Evolutionary conservation across 2,888 invertebrate species (phyloP).

Genomic region (Mesorhabditis belari): DNA sequence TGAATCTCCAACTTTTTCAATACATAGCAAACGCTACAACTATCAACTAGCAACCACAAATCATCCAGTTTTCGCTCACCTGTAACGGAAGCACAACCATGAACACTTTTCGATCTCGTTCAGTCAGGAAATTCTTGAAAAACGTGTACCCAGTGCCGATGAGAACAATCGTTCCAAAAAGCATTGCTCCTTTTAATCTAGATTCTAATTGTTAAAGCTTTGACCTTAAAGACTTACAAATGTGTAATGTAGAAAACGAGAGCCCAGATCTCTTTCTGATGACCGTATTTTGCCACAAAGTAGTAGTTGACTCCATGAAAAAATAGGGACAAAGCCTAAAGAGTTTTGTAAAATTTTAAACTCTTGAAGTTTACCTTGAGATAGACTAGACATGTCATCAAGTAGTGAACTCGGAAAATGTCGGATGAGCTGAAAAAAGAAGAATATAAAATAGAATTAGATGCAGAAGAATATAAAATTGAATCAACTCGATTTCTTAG

Average conservation of each 20-base stretch:
- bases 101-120: constrained; percentile 90
- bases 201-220: constrained; percentile 2
- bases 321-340: constrained; percentile 66
- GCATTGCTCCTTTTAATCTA: constrained; percentile 79
- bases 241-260: constrained; percentile 95
- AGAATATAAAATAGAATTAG: too few relatives aligned
- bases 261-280: constrained; percentile 94
- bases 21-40: too few relatives aligned
- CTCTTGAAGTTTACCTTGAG: constrained; percentile 69
- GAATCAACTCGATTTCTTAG: too few relatives aligned
- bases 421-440: constrained; percentile 51
- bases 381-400: constrained; percentile 88
- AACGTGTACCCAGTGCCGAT: constrained; percentile 99
- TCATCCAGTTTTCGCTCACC: constrained; percentile 64
- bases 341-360: constrained; percentile 8
- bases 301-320: constrained; percentile 78
- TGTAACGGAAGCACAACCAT: constrained; percentile 94
- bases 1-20: too few relatives aligned
- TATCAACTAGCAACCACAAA: too few relatives aligned
- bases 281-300: constrained; percentile 83
- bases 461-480: too few relatives aligned
- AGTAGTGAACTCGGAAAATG: constrained; percentile 85
- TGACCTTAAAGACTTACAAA: constrained; percentile 66
- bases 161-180: constrained; percentile 89
- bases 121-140: constrained; percentile 90